Base-by-base conservation (phyloP, 2,797 vertebrate genomes). In the Lithobates pipiens region DNA sequence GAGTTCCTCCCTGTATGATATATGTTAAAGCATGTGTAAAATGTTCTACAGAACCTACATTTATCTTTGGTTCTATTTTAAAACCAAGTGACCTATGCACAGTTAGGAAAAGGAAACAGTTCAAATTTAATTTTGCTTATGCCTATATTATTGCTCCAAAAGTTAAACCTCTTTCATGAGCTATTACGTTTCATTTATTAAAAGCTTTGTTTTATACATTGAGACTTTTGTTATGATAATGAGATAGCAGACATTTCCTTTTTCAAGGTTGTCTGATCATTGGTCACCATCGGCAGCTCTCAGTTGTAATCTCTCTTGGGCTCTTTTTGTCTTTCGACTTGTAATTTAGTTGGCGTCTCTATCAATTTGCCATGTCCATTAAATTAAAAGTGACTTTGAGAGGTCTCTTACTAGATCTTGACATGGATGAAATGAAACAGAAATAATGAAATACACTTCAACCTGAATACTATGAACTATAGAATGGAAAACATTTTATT, bases 171-270 rank as follows among this genome's bases (percentile, higher is more conserved):
- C 25, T 80, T 67, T 27, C 29, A 54, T 27, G 76, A 32, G 61
- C 96, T 96, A 95, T 96, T 95, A 94, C 91, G 92, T 91, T 94
- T 93, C 95, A 95, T 97, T 96, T 96, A 95, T 96, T 95, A 96
- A 95, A 95, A 96, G 94, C 96, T 96, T 98, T 96, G 96, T 96
- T 96, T 96, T 97, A 97, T 96, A 96, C 95, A 95, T 94, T 91
- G 93, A 94, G 95, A 95, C 95, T 96, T 98, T 98, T 99, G 97
- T 99, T 97, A 99, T 98, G 98, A 96, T 97, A 98, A 99, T 97
- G 93, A 96, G 95, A 92, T 93, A 91, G 97, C 96, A 96, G 97
- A 95, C 95, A 96, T 98, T 99, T 99, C 97, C 96, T 98, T 97
- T 61, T 97, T 97, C 97, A 96, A 96, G 97, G 97, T 98, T 97